phyloP scores from a whole-genome alignment of 2,888 invertebrate species.

The Pantelozetes paolii region DNA sequence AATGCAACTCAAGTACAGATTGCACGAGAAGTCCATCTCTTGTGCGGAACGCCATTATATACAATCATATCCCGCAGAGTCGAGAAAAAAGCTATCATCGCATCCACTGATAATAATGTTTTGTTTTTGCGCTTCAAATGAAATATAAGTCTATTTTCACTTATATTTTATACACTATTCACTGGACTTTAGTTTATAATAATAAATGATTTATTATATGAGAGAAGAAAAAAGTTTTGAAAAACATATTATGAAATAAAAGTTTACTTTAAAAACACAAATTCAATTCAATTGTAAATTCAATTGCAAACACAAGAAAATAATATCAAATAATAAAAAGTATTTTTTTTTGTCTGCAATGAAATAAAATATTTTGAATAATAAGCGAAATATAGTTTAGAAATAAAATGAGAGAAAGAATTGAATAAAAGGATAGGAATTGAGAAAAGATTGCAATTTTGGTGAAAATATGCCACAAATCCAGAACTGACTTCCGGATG shows the following conservation, averaged over 20 bases:
- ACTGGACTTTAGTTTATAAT: background rate
- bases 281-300: background rate
- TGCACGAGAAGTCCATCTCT: constrained; percentile 16
- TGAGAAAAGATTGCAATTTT: constrained; percentile 2
- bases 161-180: background rate
- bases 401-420: background rate
- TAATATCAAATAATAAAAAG: no score
- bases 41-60: constrained; percentile 25
- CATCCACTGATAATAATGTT: constrained; percentile 5
- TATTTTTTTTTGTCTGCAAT: no score
- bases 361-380: background rate
- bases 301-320: no score
- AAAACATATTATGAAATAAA: background rate
- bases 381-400: no score
- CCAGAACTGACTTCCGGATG: constrained; percentile 16
- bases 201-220: constrained; percentile 2
- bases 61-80: constrained; percentile 17
- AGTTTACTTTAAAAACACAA: background rate
- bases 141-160: background rate
- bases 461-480: constrained; percentile 35
- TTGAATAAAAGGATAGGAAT: background rate
- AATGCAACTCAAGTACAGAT: constrained; percentile 33
- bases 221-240: background rate
- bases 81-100: constrained; percentile 3
- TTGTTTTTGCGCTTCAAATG: background rate